Evolutionary conservation across 2,113 vertebrate species (phyloP).

Genomic region (Ranitomeya imitator): DNA sequence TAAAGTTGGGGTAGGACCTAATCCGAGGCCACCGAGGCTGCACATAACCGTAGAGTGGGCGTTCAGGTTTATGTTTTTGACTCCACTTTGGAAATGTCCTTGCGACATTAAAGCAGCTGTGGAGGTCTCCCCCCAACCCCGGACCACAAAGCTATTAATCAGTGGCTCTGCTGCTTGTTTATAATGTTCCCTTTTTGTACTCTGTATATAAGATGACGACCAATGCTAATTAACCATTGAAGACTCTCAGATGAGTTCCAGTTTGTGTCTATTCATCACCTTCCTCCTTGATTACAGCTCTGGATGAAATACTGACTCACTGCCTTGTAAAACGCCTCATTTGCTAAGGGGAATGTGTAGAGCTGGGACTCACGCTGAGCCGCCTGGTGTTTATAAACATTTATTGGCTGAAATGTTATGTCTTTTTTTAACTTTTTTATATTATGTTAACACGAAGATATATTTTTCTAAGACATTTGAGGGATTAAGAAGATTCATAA

Average conservation of each 20-base stretch:
- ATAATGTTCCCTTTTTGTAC: background rate
- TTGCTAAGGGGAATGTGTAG: slow-evolving; percentile 34
- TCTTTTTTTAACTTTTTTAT: background rate
- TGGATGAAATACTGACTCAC: slow-evolving; percentile 32
- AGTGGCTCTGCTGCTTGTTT: background rate
- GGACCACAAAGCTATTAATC: slow-evolving; percentile 5
- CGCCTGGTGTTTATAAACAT: slow-evolving; percentile 32
- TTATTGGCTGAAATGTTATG: background rate
- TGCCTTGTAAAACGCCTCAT: slow-evolving; percentile 48
- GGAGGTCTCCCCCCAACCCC: background rate
- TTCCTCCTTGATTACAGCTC: slow-evolving; percentile 27
- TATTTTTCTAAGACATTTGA: background rate
- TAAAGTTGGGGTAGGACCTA: too few relatives aligned
- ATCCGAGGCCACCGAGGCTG: background rate
- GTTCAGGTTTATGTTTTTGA: background rate
- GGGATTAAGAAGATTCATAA: background rate
- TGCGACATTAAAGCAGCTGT: background rate
- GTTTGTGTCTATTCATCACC: slow-evolving; percentile 46
- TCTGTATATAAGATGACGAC: slow-evolving; percentile 1
- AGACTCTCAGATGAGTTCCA: slow-evolving; percentile 10
- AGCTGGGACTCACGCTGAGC: background rate
- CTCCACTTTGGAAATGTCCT: background rate
- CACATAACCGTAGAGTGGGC: background rate
- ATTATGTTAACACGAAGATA: background rate
- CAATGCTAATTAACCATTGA: slow-evolving; percentile 27